A percentile compares a stretch with the other conserved stretches of the same genome.
Conservation (phyloP, 2,113 vertebrate genomes). For the Amphiprion ocellaris region DNA sequence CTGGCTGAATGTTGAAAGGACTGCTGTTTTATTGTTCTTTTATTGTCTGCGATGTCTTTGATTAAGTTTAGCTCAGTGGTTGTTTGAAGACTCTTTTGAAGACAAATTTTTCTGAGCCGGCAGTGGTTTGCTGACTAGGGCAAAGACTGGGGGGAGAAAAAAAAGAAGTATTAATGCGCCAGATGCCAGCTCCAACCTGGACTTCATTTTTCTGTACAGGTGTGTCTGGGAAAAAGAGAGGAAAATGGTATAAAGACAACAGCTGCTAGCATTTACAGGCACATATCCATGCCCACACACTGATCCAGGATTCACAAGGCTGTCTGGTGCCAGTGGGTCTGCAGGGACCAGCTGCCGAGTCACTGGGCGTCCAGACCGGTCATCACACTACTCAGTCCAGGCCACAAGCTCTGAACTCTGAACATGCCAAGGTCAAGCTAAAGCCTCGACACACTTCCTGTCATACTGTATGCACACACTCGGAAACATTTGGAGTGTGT, state of each 20-base stretch:
- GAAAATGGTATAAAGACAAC: conserved; percentile 46
- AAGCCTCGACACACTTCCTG: background rate
- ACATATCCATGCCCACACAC: conserved; percentile 32
- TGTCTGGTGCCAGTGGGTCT: conserved; percentile 29
- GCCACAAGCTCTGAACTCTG: conserved; percentile 22
- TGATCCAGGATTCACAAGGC: conserved; percentile 22
- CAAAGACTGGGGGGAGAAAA: conserved; percentile 12
- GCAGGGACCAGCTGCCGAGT: conserved; percentile 55
- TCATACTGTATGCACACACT: background rate
- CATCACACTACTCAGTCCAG: conserved; percentile 26
- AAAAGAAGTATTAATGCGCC: conserved; percentile 35
- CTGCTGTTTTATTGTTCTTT: conserved; percentile 68
- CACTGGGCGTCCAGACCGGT: conserved; percentile 32
- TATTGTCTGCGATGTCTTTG: conserved; percentile 70
- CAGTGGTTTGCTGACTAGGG: conserved; percentile 45
- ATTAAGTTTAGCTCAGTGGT: conserved; percentile 62
- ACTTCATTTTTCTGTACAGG: conserved; percentile 49
- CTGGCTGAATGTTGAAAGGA: conserved; percentile 48
- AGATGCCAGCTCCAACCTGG: conserved; percentile 43
- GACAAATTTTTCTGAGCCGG: conserved; percentile 64
- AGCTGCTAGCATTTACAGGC: conserved; percentile 64
- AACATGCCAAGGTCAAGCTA: conserved; percentile 48
- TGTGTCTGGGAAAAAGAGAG: conserved; percentile 18
- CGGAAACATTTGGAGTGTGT: background rate
- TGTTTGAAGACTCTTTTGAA: conserved; percentile 62